phyloP scores from a whole-genome alignment of 2,888 invertebrate species.

The Gerris lacustris region DNA sequence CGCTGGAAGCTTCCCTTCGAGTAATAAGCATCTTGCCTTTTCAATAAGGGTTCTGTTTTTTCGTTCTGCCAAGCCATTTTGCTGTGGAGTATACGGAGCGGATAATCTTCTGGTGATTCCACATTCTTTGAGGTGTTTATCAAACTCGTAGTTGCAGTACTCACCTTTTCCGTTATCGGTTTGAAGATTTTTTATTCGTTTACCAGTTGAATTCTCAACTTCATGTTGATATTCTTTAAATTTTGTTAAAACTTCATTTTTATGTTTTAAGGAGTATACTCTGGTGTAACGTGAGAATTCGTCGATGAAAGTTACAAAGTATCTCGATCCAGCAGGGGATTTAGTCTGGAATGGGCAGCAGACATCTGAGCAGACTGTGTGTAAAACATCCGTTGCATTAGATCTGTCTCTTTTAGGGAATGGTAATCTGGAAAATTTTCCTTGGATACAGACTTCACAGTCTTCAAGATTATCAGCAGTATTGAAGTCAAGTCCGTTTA shows the following conservation, averaged over 20 bases:
- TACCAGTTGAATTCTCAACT: constrained; percentile 28
- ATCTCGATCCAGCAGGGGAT: constrained; percentile 26
- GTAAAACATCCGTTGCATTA: constrained; percentile 19
- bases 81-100: constrained; percentile 28
- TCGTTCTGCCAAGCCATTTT: constrained; percentile 15
- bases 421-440: constrained; percentile 13
- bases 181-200: constrained; percentile 27
- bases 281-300: constrained; percentile 29
- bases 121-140: too few species aligned
- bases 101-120: constrained; percentile 12
- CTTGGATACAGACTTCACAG: constrained; percentile 15
- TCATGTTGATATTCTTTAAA: constrained; percentile 25
- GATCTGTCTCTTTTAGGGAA: constrained; percentile 9
- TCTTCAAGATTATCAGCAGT: not conserved
- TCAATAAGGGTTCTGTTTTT: constrained; percentile 13
- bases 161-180: constrained; percentile 27
- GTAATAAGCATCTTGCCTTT: constrained; percentile 28
- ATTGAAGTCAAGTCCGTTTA: constrained; percentile 9
- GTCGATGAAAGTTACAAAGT: constrained; percentile 31
- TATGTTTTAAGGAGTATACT: constrained; percentile 27
- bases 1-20: constrained; percentile 10
- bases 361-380: constrained; percentile 30
- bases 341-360: constrained; percentile 27
- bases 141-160: too few species aligned
- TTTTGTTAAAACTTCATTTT: constrained; percentile 27